These are phyloP conservation scores for Timandra comae DNA, from an alignment of 2,888 invertebrate genomes.

Conservation along the genomic window DNA sequence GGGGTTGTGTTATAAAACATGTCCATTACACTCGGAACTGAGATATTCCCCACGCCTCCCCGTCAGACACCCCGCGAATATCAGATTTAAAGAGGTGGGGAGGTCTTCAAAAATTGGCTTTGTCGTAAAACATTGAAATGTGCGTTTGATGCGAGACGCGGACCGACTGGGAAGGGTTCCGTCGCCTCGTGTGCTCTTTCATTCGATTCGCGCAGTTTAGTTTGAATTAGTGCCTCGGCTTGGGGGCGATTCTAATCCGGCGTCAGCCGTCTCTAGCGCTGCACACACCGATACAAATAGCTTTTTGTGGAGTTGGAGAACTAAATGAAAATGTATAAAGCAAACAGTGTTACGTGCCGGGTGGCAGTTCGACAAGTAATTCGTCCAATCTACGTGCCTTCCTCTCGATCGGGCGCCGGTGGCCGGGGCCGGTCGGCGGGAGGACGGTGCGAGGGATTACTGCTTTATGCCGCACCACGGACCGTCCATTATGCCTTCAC, in stretches of 20 bases:
- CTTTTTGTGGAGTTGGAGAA: slow-evolving; percentile 15
- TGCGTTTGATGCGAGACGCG: slow-evolving; percentile 35
- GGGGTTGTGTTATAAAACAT: slow-evolving; percentile 60
- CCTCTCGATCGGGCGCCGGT: slow-evolving; percentile 16
- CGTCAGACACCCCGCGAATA: slow-evolving; percentile 25
- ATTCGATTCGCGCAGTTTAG: slow-evolving; percentile 72
- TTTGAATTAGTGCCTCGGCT: slow-evolving; percentile 60
- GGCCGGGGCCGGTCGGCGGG: slow-evolving; percentile 27
- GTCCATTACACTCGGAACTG: slow-evolving; percentile 57
- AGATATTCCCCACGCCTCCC: slow-evolving; percentile 41
- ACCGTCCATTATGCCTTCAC: slow-evolving; percentile 37
- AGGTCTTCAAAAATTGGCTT: slow-evolving; percentile 36
- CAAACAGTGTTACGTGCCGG: slow-evolving; percentile 35
- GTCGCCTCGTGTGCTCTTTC: slow-evolving; percentile 21
- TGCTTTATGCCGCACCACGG: slow-evolving; percentile 42
- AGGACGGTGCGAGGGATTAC: slow-evolving; percentile 40
- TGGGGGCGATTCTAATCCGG: slow-evolving; percentile 48
- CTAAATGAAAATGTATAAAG: slow-evolving; percentile 28
- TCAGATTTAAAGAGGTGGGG: slow-evolving; percentile 27
- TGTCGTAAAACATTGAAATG: slow-evolving; percentile 58
- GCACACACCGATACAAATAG: too few species aligned
- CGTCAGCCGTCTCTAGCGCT: slow-evolving; percentile 30
- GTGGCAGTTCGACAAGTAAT: slow-evolving; percentile 25
- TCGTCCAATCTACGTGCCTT: slow-evolving; percentile 36
- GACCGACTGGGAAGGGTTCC: slow-evolving; percentile 26